Conservation (phyloP, 2,113 vertebrate species). For the Boulengeromyrus knoepffleri region DNA sequence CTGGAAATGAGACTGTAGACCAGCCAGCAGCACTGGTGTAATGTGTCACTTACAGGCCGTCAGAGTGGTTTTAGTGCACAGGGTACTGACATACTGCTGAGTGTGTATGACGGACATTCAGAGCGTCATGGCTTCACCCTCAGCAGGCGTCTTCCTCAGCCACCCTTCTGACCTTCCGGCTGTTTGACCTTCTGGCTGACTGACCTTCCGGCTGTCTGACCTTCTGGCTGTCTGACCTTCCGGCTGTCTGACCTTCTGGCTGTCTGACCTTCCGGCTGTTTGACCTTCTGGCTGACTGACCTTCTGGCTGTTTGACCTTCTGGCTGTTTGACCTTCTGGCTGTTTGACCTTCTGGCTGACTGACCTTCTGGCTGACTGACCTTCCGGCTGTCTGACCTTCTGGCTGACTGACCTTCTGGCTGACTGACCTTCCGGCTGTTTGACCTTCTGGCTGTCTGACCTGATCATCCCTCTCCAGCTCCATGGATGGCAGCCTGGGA, state of each 20-base stretch:
- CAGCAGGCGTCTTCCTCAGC: neutral
- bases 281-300: neutral
- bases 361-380: neutral
- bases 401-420: neutral
- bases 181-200: neutral
- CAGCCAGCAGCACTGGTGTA: neutral
- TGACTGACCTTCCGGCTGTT: neutral
- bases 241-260: neutral
- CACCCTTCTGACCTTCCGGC: neutral
- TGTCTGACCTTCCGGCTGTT: neutral
- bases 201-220: neutral
- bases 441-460: neutral
- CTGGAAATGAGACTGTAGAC: neutral
- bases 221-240: neutral
- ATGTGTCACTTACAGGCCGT: neutral
- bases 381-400: too few species aligned
- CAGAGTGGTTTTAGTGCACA: neutral
- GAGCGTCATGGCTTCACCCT: neutral
- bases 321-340: neutral
- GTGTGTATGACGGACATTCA: neutral
- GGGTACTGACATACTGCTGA: neutral
- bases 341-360: neutral
- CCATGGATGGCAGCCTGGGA: conserved; percentile 84
- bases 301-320: neutral
- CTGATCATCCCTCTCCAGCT: conserved; percentile 47